Base-by-base conservation (phyloP, 2,888 invertebrate species). In the Chromoteleia sp. region DNA sequence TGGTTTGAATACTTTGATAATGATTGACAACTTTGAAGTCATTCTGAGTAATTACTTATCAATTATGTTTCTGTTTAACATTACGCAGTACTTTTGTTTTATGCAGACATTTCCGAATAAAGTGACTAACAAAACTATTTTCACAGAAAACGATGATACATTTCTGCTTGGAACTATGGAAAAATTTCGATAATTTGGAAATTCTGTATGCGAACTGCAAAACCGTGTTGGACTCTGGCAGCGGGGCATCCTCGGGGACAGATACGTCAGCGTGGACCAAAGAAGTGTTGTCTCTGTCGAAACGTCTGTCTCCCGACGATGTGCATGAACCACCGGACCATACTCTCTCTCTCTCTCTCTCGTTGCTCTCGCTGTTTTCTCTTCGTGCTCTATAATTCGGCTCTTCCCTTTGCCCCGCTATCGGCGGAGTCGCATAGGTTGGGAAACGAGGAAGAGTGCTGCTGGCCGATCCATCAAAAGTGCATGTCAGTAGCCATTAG, bases 401-500 rank as follows among this genome's bases (percentile, higher is more conserved):
- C 74, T 73, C 79, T 78, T 83, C 81, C 59, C 74, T 61, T 61
- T 78, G 56, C 80, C 74, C 81, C 73, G 68, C 74, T 86, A 85
- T 84, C 83, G 83, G 77, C 71, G 68, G 78, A 74, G 84, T 75
- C 76, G 67, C 77, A 54, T 59, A 80, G 85, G 82, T 82, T 85
- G 84, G 84, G 83, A 85, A 84, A 85, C 85, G 86, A 86, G 88
- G 84, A 86, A 88, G 87, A 87, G 86, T 85, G 85, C 85, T 86
- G 85, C 86, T 84, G 84, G 90, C 89, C 92, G 92, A 93, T 93
- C 93, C 93, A 93, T 94, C 94, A 94, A 93, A 92, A 92, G 92
- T 92, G 92, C 92, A 92, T 93, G 93, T 94, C 94, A 93, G 93
- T 93, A 93, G 93, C 93, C 93, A 94, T 94, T 94, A 93, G 93